Evolutionary conservation across 1,140 invertebrate genomes (phyloP), one percentile per base, ranked within the genome.

Genomic region (Drosophila tropicalis): DNA sequence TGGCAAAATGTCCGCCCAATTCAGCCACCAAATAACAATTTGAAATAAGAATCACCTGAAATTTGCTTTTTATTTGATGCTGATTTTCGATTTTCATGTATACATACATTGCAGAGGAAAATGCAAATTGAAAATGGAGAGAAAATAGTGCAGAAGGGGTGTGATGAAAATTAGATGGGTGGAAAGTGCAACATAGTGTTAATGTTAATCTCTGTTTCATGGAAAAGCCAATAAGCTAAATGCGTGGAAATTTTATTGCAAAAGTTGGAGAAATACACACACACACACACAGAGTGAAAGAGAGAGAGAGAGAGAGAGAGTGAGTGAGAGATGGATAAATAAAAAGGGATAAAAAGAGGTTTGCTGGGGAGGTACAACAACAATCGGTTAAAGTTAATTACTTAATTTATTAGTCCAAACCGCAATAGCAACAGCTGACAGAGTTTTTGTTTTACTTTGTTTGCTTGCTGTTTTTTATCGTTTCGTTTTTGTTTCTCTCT

Each of bases 1-100:
- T 70, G 60, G 83, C 83, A 79, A 68, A 87, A 87, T 79, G 67
- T 63, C 34, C n/a, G 44, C 56, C 44, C 67, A 55, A 62, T 5
- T 3, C 36, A 39, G 44, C 44, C 44, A 51, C 44, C 44, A 51
- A 51, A 51, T 47, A 19, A 17, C 17, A 47, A 22, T 10, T 19
- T 9, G 62, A 7, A 13, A 56, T 34, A 47, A 19, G 17, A 32
- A 19, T 17, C n/a, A 7, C 15, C 15, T n/a, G 3, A 5, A 12
- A 12, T 44, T 5, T 6, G 4, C 40, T 15, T 34, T 40, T 25
- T 12, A 10, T 34, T 51, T 19, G 17, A 22, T 51, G 44, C 44
- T 51, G 44, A 51, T 51, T 51, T 47, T 51, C 41, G 39, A n/a
- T 58, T 58, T 58, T 39, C 56, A 29, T 29, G 29, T 29, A 29